Evolutionary conservation across 2,888 invertebrate genomes (phyloP), one percentile per base, ranked within the genome.

Genomic region (Embidobia sp.): DNA sequence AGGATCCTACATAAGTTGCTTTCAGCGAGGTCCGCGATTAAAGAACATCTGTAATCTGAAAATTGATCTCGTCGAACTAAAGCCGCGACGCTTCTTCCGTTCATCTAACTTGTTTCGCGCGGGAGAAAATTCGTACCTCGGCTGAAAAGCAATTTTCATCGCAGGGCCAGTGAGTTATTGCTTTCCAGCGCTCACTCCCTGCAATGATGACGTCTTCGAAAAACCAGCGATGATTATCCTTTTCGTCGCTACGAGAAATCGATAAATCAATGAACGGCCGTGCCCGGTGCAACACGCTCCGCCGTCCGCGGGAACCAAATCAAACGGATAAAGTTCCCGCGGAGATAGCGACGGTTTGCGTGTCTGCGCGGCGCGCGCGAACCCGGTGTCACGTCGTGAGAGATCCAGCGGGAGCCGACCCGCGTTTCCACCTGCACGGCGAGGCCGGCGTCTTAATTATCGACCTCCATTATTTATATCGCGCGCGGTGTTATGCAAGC

Each of bases 371-470:
- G 49, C 22, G 80, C 77, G 80, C 78, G 79, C 75, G 79, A 79
- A 79, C 64, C 57, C 75, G 83, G 72, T 85, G 84, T 84, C 86
- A 84, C 82, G 85, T 83, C 79, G 85, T 77, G 85, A 81, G 57
- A 70, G 80, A 81, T 82, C 79, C 86, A 85, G 86, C 85, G 81
- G 86, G 83, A 83, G 82, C 80, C 82, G 79, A 63, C 77, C 75
- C 64, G 79, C 78, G 81, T 82, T 69, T 73, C 73, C 73, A 42
- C 63, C 59, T 55, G 63, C 44, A 44, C 48, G 57, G 77, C 80
- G 77, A 81, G 81, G 79, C 77, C 80, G 63, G 79, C 80, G 78
- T 86, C 86, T 86, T 85, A 85, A 86, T 85, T 86, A 85, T 85
- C 83, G 73, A 61, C 55, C 67, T 40, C 64, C 78, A 81, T 84